Evolutionary conservation across 2,888 invertebrate species (phyloP).

Genomic region (Lacanobia wlatinum): DNA sequence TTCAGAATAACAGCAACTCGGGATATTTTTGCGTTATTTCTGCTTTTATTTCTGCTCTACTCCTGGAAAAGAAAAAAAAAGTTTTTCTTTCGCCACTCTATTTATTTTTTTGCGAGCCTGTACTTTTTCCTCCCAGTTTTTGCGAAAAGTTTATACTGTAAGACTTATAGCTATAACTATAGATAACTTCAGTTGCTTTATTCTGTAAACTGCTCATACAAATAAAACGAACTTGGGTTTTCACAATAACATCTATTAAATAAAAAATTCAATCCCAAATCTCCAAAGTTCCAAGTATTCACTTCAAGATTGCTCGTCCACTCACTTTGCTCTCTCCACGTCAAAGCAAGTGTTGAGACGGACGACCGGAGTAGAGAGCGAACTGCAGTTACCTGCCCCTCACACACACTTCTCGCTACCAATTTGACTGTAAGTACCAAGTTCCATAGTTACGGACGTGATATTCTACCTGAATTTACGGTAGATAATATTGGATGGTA

Average conservation of each 20-base stretch:
- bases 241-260: not conserved
- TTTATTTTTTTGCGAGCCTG: too few relatives aligned
- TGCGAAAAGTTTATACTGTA: too few relatives aligned
- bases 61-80: too few relatives aligned
- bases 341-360: slow-evolving; percentile 37
- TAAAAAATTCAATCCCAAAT: not conserved
- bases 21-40: too few relatives aligned
- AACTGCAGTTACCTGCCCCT: slow-evolving; percentile 31
- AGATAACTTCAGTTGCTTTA: too few relatives aligned
- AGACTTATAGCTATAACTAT: too few relatives aligned
- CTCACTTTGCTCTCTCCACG: slow-evolving; percentile 28
- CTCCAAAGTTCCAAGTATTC: not conserved
- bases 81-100: too few relatives aligned
- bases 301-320: slow-evolving; percentile 14
- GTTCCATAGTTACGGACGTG: slow-evolving; percentile 1
- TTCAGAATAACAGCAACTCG: too few relatives aligned
- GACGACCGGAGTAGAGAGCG: slow-evolving; percentile 1
- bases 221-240: not conserved
- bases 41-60: too few relatives aligned
- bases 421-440: slow-evolving; percentile 37
- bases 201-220: too few relatives aligned
- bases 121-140: too few relatives aligned
- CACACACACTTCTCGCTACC: slow-evolving; percentile 30
- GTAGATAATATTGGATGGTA: too few relatives aligned
- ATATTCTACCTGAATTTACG: not conserved